Conservation (phyloP, 2,113 vertebrate species). For the Scartelaos histophorus region DNA sequence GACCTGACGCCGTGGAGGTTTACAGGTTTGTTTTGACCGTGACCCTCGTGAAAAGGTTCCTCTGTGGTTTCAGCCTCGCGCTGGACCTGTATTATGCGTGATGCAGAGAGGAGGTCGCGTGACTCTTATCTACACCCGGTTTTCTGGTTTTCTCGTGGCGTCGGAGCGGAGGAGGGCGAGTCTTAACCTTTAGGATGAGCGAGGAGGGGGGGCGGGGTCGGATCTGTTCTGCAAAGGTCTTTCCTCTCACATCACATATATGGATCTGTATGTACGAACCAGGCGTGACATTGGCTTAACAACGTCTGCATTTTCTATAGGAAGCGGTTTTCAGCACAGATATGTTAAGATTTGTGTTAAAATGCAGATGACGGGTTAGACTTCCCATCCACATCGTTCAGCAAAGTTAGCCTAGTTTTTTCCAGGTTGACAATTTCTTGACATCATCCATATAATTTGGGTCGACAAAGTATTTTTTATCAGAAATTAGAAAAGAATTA, state of each 20-base stretch:
- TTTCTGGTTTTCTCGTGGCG: too few species aligned
- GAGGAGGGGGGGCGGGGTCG: slow-evolving; percentile 33
- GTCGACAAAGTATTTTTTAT: too few species aligned
- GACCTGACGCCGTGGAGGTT: too few species aligned
- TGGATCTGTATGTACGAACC: slow-evolving; percentile 50
- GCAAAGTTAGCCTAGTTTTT: too few species aligned
- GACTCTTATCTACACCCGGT: slow-evolving; percentile 32
- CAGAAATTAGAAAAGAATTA: too few species aligned
- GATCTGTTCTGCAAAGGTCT: slow-evolving; percentile 52
- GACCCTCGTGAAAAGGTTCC: not conserved
- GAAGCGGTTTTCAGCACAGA: not conserved
- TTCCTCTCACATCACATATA: slow-evolving; percentile 18
- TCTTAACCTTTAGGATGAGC: slow-evolving; percentile 55
- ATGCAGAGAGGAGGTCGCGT: not conserved
- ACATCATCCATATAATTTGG: too few species aligned
- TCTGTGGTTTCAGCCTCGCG: not conserved
- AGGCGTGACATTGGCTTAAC: slow-evolving; percentile 47
- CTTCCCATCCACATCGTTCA: too few species aligned
- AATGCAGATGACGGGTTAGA: not conserved
- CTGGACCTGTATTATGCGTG: too few species aligned
- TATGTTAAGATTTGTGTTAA: not conserved
- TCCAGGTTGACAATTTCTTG: too few species aligned
- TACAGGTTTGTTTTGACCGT: not conserved
- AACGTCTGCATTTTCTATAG: slow-evolving; percentile 9
- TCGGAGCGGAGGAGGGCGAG: slow-evolving; percentile 23